Percentiles rank a stretch among this genome's conserved stretches.
These are phyloP conservation scores for Lysandra bellargus DNA, from an alignment of 2,888 invertebrate species.

Conservation along the genomic window DNA sequence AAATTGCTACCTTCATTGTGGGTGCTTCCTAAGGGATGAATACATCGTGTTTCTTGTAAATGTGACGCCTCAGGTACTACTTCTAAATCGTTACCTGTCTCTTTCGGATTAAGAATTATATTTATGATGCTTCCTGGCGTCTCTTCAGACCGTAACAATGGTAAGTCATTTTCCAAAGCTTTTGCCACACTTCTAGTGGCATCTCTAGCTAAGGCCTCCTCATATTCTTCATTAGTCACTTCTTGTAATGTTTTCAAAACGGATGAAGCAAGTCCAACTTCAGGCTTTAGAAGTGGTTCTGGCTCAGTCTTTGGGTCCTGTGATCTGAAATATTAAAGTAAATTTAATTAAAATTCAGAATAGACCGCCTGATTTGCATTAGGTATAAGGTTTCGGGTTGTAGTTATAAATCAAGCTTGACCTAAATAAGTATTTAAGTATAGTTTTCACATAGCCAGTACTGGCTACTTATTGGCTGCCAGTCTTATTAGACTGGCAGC, in stretches of 20 bases:
- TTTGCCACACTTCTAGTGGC: conserved; percentile 52
- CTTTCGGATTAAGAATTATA: conserved; percentile 54
- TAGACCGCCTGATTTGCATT: no score
- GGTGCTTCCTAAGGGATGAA: conserved; percentile 45
- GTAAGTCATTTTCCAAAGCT: conserved; percentile 41
- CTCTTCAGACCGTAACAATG: conserved; percentile 46
- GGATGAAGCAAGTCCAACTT: conserved; percentile 69
- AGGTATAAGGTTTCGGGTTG: no score
- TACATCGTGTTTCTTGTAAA: conserved; percentile 53
- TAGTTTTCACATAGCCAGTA: no score
- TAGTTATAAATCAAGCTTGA: no score
- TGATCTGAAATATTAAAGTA: conserved; percentile 45
- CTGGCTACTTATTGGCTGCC: no score
- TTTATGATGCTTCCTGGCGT: conserved; percentile 56
- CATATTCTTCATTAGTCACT: conserved; percentile 68
- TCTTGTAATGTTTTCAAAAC: conserved; percentile 65
- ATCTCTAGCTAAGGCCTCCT: conserved; percentile 66
- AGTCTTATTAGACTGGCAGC: no score
- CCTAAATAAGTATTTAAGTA: no score
- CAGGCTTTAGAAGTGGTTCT: conserved; percentile 66
- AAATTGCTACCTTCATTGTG: conserved; percentile 32
- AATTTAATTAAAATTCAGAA: background rate
- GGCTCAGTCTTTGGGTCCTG: conserved; percentile 51
- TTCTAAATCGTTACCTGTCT: conserved; percentile 46
- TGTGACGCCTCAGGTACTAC: conserved; percentile 55